These are phyloP conservation scores for Acyrthosiphon pisum DNA, from an alignment of 1,140 invertebrate genomes.

Conservation along the genomic window DNA sequence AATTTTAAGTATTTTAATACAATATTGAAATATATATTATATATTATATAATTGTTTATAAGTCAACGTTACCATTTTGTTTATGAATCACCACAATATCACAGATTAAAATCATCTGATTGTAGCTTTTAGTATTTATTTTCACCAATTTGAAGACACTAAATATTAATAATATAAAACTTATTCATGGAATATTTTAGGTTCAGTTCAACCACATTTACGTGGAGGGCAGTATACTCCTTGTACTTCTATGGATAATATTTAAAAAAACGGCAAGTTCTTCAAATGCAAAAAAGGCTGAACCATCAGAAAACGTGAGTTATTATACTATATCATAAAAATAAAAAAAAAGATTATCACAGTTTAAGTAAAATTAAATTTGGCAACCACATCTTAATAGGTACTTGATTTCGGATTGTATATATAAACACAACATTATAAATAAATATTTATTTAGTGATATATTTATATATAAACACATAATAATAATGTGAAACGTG, in stretches of 20 bases:
- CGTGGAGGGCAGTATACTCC: slow-evolving; percentile 36
- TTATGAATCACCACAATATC: neutral
- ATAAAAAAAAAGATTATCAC: neutral
- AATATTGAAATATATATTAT: neutral
- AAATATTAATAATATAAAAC: neutral
- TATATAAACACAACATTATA: neutral
- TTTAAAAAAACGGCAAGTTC: neutral
- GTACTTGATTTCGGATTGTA: neutral
- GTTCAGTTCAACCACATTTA: slow-evolving; percentile 38
- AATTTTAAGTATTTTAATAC: too few species aligned
- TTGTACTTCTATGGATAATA: slow-evolving; percentile 41
- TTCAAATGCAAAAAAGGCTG: neutral
- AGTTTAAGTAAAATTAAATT: neutral
- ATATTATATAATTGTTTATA: neutral
- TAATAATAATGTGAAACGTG: neutral
- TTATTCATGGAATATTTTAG: neutral
- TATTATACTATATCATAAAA: too few species aligned
- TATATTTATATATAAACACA: neutral
- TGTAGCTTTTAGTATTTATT: neutral
- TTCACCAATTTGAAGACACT: neutral
- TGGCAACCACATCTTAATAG: neutral
- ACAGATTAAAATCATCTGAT: neutral
- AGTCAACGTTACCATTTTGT: neutral
- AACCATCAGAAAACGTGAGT: neutral
- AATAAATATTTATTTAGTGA: too few species aligned